phyloP scores from a whole-genome alignment of 2,888 invertebrate species.

The Nemapogon koenigi region DNA sequence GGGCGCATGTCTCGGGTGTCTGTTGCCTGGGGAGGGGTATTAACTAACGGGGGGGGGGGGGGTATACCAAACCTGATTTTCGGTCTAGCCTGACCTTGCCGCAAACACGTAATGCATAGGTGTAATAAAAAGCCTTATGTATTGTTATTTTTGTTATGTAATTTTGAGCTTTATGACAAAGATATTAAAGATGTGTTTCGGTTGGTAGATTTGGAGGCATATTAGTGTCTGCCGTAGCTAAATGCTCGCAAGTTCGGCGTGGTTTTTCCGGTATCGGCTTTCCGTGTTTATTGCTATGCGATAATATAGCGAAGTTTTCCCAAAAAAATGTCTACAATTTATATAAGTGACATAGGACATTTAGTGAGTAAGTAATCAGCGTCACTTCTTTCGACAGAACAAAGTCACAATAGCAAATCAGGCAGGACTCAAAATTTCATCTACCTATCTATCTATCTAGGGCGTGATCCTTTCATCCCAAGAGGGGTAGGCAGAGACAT shows the following conservation, averaged over 20 bases:
- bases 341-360: too few relatives aligned
- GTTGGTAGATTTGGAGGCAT: constrained; percentile 1
- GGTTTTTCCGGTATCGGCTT: constrained; percentile 56
- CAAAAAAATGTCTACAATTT: too few relatives aligned
- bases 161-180: constrained; percentile 1
- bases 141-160: not conserved
- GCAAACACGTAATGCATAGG: constrained; percentile 51
- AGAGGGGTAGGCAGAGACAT: too few relatives aligned
- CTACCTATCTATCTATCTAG: too few relatives aligned
- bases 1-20: constrained; percentile 22
- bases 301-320: too few relatives aligned
- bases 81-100: constrained; percentile 61
- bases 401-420: too few relatives aligned
- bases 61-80: constrained; percentile 55
- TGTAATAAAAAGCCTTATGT: constrained; percentile 45
- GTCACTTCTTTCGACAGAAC: too few relatives aligned
- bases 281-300: constrained; percentile 47
- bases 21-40: constrained; percentile 17
- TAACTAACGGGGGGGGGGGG: constrained; percentile 22
- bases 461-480: too few relatives aligned
- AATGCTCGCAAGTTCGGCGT: constrained; percentile 33
- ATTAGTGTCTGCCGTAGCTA: constrained; percentile 37
- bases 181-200: constrained; percentile 17
- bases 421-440: too few relatives aligned
- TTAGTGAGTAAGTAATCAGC: too few relatives aligned